phyloP scores from a whole-genome alignment of 2,888 invertebrate species.

The Cartodere bifasciata region DNA sequence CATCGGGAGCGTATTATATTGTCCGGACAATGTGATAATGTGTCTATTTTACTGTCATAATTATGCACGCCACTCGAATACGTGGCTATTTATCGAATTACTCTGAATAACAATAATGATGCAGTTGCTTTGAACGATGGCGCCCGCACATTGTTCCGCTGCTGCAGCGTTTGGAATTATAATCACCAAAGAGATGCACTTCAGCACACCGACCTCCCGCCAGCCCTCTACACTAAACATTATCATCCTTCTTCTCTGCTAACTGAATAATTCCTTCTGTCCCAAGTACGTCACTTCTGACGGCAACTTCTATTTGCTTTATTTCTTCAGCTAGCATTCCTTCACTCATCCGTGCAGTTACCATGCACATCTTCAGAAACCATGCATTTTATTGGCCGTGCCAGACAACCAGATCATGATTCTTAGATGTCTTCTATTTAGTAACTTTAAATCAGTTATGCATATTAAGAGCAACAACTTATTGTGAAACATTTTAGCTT shows the following conservation, averaged over 20 bases:
- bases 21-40: slow-evolving; percentile 12
- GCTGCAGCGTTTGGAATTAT: slow-evolving; percentile 7
- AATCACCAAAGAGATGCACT: too few relatives aligned
- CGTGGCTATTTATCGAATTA: slow-evolving; percentile 18
- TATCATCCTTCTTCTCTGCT: slow-evolving; percentile 10
- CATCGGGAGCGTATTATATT: slow-evolving; percentile 1
- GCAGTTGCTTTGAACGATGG: slow-evolving; percentile 12
- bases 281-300: slow-evolving; percentile 1
- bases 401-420: too few relatives aligned
- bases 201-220: slow-evolving; percentile 4
- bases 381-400: too few relatives aligned
- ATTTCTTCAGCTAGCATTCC: too few relatives aligned
- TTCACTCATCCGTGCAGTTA: too few relatives aligned
- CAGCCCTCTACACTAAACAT: slow-evolving; percentile 7
- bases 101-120: slow-evolving; percentile 15
- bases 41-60: slow-evolving; percentile 15
- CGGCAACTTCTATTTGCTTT: too few relatives aligned
- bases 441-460: too few relatives aligned
- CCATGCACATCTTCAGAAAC: too few relatives aligned
- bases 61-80: slow-evolving; percentile 13
- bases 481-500: too few relatives aligned
- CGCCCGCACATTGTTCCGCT: slow-evolving; percentile 12
- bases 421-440: too few relatives aligned
- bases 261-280: slow-evolving; percentile 10
- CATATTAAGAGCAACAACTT: too few relatives aligned